Evolutionary conservation across 1,140 invertebrate genomes (phyloP).

Genomic region (Drosophila mojavensis): DNA sequence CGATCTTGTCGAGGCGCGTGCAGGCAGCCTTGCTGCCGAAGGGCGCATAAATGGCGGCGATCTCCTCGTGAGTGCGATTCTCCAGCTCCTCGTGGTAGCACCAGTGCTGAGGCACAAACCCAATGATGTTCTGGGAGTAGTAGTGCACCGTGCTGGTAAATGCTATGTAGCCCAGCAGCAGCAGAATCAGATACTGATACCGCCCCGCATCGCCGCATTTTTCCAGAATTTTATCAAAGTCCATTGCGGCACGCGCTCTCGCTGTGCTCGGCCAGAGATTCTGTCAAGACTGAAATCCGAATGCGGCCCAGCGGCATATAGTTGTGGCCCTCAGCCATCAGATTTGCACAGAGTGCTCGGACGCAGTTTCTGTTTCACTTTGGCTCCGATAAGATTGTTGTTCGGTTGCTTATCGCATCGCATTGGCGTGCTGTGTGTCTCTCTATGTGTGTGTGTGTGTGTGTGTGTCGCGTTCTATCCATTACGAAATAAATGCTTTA

Average conservation of each 20-base stretch:
- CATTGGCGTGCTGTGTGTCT: constrained; percentile 18
- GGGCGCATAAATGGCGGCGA: constrained; percentile 56
- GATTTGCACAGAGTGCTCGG: constrained; percentile 38
- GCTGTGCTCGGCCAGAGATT: constrained; percentile 58
- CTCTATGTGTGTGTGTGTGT: no score
- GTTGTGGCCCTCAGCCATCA: constrained; percentile 19
- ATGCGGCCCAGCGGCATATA: background rate
- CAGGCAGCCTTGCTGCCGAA: constrained; percentile 64
- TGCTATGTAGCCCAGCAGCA: constrained; percentile 85
- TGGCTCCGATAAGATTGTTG: constrained; percentile 67
- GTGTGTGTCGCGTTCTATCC: constrained; percentile 8
- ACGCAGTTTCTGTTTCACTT: constrained; percentile 14
- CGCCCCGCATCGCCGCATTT: constrained; percentile 86
- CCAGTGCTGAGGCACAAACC: constrained; percentile 84
- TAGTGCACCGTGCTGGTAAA: constrained; percentile 85
- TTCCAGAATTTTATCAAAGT: constrained; percentile 86
- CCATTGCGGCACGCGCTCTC: constrained; percentile 57
- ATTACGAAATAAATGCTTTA: constrained; percentile 59
- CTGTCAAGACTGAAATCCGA: constrained; percentile 55
- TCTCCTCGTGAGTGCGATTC: constrained; percentile 61
- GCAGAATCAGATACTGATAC: constrained; percentile 86
- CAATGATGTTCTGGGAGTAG: constrained; percentile 86
- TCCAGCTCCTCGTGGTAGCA: constrained; percentile 73
- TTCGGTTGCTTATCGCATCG: constrained; percentile 56
- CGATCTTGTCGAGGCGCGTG: constrained; percentile 50